phyloP scores from a whole-genome alignment of 2,797 vertebrate species.

The Gambusia yucatana region DNA sequence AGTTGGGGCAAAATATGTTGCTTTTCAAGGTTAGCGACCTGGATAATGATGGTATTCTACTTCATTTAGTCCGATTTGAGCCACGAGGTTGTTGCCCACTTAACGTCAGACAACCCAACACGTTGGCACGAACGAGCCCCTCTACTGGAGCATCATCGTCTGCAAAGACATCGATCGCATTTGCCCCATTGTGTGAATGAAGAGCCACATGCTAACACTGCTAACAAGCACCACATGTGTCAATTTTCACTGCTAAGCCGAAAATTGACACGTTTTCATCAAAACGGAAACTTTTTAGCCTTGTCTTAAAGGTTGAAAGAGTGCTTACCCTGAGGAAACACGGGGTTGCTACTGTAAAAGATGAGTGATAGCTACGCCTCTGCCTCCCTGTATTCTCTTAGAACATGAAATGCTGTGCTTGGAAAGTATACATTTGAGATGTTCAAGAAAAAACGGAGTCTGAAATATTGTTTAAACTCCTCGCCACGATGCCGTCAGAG shows the following conservation, averaged over 20 bases:
- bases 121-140: neutral
- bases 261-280: neutral
- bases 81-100: neutral
- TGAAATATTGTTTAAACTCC: slow-evolving; percentile 15
- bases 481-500: neutral
- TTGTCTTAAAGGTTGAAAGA: neutral
- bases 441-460: neutral
- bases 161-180: neutral
- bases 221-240: neutral
- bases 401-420: neutral
- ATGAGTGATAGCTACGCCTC: neutral
- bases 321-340: neutral
- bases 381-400: neutral
- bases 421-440: neutral
- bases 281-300: neutral
- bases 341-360: neutral
- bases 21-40: neutral
- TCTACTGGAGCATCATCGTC: neutral
- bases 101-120: neutral
- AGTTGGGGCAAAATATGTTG: neutral
- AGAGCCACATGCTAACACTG: neutral
- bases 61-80: neutral
- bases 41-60: neutral
- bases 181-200: neutral
- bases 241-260: neutral